Conservation (phyloP, 2,113 vertebrate genomes). For the Scopus umbretta region DNA sequence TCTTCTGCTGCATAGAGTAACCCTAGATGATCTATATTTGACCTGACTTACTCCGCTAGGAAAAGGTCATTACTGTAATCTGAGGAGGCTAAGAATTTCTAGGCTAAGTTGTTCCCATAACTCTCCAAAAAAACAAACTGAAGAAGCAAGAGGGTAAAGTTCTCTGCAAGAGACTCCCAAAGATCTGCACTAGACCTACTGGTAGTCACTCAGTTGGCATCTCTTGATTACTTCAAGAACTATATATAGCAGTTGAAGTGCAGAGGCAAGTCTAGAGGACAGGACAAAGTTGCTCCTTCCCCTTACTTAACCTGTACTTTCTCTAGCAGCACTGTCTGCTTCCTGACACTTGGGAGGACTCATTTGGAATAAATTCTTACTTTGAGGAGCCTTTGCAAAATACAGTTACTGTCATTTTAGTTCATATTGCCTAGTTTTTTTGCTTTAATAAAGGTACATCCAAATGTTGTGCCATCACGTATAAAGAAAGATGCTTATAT, state of each 20-base stretch:
- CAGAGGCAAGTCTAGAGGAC: neutral
- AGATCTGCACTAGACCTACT: neutral
- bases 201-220: neutral
- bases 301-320: neutral
- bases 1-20: conserved; percentile 9
- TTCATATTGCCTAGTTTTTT: neutral
- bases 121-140: neutral
- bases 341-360: neutral
- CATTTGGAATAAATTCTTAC: neutral
- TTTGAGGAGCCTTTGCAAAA: neutral
- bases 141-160: neutral
- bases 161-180: neutral
- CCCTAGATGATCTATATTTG: conserved; percentile 62
- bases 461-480: neutral
- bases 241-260: neutral
- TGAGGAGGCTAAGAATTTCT: conserved; percentile 11
- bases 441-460: neutral
- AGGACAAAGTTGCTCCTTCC: too few relatives aligned
- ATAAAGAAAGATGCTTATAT: neutral
- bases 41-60: neutral
- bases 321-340: neutral
- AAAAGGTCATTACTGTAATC: conserved; percentile 61
- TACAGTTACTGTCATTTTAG: neutral
- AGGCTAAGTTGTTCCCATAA: neutral
- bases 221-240: neutral